Base-by-base conservation (phyloP, 35 echinoderm and acorn worm genomes). In the Acanthaster planci region DNA sequence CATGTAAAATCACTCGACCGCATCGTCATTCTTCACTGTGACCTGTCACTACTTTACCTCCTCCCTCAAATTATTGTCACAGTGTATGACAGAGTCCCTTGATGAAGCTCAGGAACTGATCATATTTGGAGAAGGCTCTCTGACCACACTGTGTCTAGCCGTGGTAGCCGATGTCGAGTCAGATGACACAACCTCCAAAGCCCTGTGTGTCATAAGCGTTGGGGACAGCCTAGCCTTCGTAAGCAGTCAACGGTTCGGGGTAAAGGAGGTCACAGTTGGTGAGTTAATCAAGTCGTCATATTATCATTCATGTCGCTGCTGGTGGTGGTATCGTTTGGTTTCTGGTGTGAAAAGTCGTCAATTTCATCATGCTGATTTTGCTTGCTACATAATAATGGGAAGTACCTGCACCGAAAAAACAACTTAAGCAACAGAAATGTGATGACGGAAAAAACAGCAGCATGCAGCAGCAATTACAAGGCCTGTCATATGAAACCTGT, bases 201-300 rank as follows among this genome's bases (percentile, higher is more conserved):
- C 44, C 38, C 23, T 90, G 5, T 90, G 87, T 78, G 72, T 72
- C n/a, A 35, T 90, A 0, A 90, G 77, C 77, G 80, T 90, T 54
- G 87, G 87, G 2, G 87, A 90, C 29, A 90, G 87, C 80, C 78
- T 90, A 19, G 87, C 78, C 39, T 90, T 52, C 55, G 67, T 90
- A 23, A 76, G 53, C 87, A 90, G 79, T 59, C 52, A 77, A 35
- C 26, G 53, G 35, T 29, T 55, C 54, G 87, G 87, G 15, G 87
- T 90, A n/a, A 81, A 80, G 82, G 87, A 90, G 40, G n/a, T 84
- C 16, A 90, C 87, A 1, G 52, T 55, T 18, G 87, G 87, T 90
- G 3, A 90, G 80, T 42, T n/a, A n/a, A n/a, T n/a, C n/a, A n/a
- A n/a, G n/a, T n/a, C n/a, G n/a, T n/a, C n/a, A 16, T 81, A 4